A percentile compares a stretch with the other conserved stretches of the same genome.
These are phyloP conservation scores for Hycleus phaleratus DNA, from an alignment of 1,140 invertebrate genomes.

Conservation along the genomic window DNA sequence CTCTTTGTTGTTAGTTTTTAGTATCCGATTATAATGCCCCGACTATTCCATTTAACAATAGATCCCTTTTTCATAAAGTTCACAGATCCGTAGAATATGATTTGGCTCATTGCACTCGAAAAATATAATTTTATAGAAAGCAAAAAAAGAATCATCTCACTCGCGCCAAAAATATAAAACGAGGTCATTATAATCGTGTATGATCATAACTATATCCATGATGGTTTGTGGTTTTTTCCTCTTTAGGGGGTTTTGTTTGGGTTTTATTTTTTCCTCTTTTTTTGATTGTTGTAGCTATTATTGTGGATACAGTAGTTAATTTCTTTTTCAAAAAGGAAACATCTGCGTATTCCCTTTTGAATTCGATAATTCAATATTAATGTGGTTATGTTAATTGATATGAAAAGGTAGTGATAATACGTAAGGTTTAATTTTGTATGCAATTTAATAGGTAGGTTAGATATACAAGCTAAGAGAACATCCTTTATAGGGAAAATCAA, in stretches of 20 bases:
- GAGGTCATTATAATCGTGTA: no score
- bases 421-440: no score
- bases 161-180: no score
- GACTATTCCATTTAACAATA: constrained; percentile 22
- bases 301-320: no score
- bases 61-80: constrained; percentile 27
- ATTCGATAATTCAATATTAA: constrained; percentile 24
- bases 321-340: neutral
- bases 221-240: constrained; percentile 24
- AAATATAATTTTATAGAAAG: constrained; percentile 31
- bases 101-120: constrained; percentile 40
- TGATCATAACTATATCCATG: no score
- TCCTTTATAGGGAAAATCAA: no score
- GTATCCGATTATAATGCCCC: constrained; percentile 28
- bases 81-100: constrained; percentile 38
- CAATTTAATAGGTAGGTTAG: no score
- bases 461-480: no score
- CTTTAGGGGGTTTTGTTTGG: constrained; percentile 10
- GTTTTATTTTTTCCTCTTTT: neutral
- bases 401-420: no score
- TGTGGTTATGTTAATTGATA: constrained; percentile 8
- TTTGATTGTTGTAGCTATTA: no score
- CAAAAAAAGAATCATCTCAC: constrained; percentile 22
- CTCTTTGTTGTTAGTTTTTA: constrained; percentile 25
- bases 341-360: constrained; percentile 19